Evolutionary conservation across 2,113 vertebrate genomes (phyloP).

Genomic region (Crotophaga sulcirostris): DNA sequence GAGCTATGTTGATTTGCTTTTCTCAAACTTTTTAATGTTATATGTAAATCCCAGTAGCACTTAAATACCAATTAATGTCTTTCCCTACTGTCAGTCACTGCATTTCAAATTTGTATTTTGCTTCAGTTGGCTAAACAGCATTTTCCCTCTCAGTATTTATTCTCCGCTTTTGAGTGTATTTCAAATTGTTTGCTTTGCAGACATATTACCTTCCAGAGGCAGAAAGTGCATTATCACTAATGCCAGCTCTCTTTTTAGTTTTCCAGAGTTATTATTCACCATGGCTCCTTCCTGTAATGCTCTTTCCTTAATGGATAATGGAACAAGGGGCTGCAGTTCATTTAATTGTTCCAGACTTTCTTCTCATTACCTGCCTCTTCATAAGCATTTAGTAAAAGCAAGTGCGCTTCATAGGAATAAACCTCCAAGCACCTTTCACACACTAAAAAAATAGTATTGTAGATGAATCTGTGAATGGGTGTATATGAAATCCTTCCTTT

Average conservation of each 20-base stretch:
- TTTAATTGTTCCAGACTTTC: conserved; percentile 55
- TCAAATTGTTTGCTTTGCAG: conserved; percentile 50
- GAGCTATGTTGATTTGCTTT: background rate
- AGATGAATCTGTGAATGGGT: background rate
- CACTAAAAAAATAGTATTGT: background rate
- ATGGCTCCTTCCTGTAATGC: conserved; percentile 47
- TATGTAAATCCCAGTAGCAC: conserved; percentile 42
- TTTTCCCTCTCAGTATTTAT: conserved; percentile 45
- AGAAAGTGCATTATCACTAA: conserved; percentile 60
- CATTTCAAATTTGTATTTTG: background rate
- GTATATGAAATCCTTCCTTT: background rate
- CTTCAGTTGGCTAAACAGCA: background rate
- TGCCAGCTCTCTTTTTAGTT: conserved; percentile 57
- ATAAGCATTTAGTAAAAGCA: conserved; percentile 5
- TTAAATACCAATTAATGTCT: background rate
- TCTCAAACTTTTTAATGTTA: background rate
- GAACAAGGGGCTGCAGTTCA: conserved; percentile 19
- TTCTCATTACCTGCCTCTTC: conserved; percentile 41
- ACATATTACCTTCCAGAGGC: conserved; percentile 8
- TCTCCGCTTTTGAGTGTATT: conserved; percentile 23
- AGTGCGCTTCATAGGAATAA: background rate
- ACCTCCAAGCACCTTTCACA: background rate
- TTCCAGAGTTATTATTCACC: conserved; percentile 45
- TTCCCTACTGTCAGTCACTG: background rate
- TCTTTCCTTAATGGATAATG: conserved; percentile 45